Evolutionary conservation across 1,140 invertebrate species (phyloP).

Genomic region (Temnothorax nylanderi): DNA sequence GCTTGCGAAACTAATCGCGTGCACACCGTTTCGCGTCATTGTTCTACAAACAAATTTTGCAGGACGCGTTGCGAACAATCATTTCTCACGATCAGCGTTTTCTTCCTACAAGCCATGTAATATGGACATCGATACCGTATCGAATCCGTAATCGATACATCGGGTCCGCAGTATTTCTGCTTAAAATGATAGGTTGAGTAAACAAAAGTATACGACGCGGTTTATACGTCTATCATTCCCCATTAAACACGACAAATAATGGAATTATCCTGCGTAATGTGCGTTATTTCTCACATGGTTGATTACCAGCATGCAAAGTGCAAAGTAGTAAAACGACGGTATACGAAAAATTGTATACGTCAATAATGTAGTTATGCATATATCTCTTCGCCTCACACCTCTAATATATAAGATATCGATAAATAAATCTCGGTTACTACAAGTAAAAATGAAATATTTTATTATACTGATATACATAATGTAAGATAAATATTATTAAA

Average conservation of each 20-base stretch:
- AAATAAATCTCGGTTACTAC: background rate
- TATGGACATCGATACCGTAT: conserved; percentile 66
- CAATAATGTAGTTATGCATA: background rate
- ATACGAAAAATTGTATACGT: background rate
- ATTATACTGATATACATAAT: background rate
- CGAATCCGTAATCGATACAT: conserved; percentile 70
- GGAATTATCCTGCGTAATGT: conserved; percentile 20
- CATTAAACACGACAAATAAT: conserved; percentile 21
- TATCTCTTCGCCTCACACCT: background rate
- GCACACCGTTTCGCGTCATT: background rate
- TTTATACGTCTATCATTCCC: conserved; percentile 41
- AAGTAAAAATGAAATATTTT: background rate
- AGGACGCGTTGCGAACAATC: conserved; percentile 45
- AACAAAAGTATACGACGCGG: conserved; percentile 17
- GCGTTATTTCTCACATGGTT: conserved; percentile 5
- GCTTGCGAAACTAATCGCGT: conserved; percentile 18
- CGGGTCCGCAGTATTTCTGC: conserved; percentile 28
- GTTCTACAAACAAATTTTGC: conserved; percentile 24
- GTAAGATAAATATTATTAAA: background rate
- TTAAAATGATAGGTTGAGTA: conserved; percentile 29
- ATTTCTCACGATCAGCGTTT: conserved; percentile 10
- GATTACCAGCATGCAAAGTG: conserved; percentile 13
- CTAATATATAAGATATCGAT: background rate
- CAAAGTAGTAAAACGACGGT: background rate
- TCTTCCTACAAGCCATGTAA: conserved; percentile 50